These are phyloP conservation scores for Heliconius melpomene DNA, from an alignment of 1,140 invertebrate species.

Conservation along the genomic window DNA sequence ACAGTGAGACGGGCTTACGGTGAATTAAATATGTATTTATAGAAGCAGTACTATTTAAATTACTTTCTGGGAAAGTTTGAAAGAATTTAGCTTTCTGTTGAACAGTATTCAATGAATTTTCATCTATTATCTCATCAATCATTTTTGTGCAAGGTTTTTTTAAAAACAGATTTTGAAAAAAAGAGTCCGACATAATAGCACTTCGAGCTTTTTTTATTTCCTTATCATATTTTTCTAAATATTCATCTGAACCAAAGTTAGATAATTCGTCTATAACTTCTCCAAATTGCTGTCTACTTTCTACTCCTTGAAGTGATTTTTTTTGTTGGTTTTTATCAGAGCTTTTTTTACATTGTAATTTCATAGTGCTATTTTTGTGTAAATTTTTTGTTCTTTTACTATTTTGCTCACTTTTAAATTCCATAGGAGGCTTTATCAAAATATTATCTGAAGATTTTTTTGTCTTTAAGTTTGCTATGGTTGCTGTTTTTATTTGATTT, in stretches of 20 bases:
- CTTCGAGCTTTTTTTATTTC: constrained; percentile 82
- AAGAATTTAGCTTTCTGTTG: constrained; percentile 85
- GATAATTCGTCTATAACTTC: constrained; percentile 46
- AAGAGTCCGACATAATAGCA: constrained; percentile 83
- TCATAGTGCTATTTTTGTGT: constrained; percentile 49
- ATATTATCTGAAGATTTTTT: constrained; percentile 68
- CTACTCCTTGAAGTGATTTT: constrained; percentile 41
- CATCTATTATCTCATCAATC: constrained; percentile 48
- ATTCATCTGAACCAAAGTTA: constrained; percentile 49
- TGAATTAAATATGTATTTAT: constrained; percentile 84
- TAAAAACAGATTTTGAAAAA: constrained; percentile 87
- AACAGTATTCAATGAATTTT: constrained; percentile 78
- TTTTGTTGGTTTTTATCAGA: constrained; percentile 43
- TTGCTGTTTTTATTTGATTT: constrained; percentile 62
- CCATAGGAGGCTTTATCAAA: constrained; percentile 50
- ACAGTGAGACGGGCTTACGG: constrained; percentile 87
- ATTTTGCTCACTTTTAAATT: constrained; percentile 54
- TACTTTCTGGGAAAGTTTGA: constrained; percentile 75
- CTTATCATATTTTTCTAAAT: constrained; percentile 51
- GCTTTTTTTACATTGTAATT: constrained; percentile 38
- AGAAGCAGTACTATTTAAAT: constrained; percentile 74
- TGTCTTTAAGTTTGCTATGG: constrained; percentile 67
- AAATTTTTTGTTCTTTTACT: constrained; percentile 60
- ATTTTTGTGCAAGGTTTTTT: constrained; percentile 67
- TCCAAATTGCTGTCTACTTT: constrained; percentile 57